Evolutionary conservation across 2,888 invertebrate genomes (phyloP), one percentile per base, ranked within the genome.

Genomic region (Acleris literana): DNA sequence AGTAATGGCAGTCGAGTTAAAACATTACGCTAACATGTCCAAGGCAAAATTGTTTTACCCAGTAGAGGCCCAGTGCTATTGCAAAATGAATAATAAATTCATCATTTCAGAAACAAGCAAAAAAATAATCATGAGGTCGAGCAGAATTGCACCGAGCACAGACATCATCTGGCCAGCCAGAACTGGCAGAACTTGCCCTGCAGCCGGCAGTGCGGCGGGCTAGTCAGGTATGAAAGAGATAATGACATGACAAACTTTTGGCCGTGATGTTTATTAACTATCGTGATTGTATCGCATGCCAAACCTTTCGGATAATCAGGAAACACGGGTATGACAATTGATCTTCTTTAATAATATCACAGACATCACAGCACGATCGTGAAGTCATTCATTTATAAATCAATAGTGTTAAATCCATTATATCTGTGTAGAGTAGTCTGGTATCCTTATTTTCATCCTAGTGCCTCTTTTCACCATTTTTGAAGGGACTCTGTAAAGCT

Each of bases 181-280:
- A 84, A 84, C 72, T 81, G 87, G 83, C 87, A 88, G 74, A 86
- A 87, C 69, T 68, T 86, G 25, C 87, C 88, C 0, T 88, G 89
- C 79, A 86, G 82, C 74, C 78, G 90, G 13, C 90, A 92, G 68
- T 90, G 90, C 69, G 81, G 92, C 48, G 91, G 90, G 43, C 82
- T 92, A 69, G 92, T 92, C 86, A 92, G 92, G 92, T 92, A 91
- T 76, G 83, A 80, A 65, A 71, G 74, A 60, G 82, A 82, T 63
- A 72, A 78, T 66, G 80, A 88, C 60, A 71, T 76, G 58, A 75
- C 80, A 68, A 78, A 74, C 33, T 86, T 82, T 74, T 90, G 90
- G 90, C 90, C 89, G 33, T 90, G 72, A 85, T 67, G 73, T 59
- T 68, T 71, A 83, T 74, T 80, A 81, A 75, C 68, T 63, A 84